Evolutionary conservation across 2,888 invertebrate genomes (phyloP).

Genomic region (Drosophila recens): DNA sequence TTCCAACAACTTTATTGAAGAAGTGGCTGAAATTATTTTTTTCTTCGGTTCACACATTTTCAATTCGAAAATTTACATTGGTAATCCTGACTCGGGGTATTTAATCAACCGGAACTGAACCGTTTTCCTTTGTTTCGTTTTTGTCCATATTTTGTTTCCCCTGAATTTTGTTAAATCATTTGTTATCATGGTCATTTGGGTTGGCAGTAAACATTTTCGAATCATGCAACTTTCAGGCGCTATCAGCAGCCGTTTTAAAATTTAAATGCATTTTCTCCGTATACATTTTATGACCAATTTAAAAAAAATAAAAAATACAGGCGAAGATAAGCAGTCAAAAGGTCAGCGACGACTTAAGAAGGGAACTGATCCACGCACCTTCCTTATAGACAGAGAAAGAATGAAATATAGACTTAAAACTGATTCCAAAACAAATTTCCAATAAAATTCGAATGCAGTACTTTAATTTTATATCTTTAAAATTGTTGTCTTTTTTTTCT

Average conservation of each 20-base stretch:
- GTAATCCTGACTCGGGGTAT: neutral
- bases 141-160: neutral
- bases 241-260: slow-evolving; percentile 49
- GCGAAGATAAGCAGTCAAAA: slow-evolving; percentile 35
- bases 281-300: slow-evolving; percentile 60
- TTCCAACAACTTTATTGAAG: neutral
- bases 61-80: neutral
- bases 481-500: slow-evolving; percentile 1
- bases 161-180: slow-evolving; percentile 3
- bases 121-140: neutral
- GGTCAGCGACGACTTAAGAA: slow-evolving; percentile 25
- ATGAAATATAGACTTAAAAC: neutral
- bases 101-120: neutral
- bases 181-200: slow-evolving; percentile 35
- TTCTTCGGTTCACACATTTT: too few species aligned
- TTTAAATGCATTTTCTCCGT: slow-evolving; percentile 41
- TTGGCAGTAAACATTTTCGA: slow-evolving; percentile 26
- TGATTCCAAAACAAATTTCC: neutral
- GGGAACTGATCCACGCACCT: slow-evolving; percentile 14
- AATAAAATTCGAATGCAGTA: neutral
- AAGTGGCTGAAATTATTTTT: neutral
- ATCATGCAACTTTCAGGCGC: slow-evolving; percentile 29
- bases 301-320: slow-evolving; percentile 13
- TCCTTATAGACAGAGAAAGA: slow-evolving; percentile 11
- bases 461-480: neutral